These are phyloP conservation scores for Eupristina koningsbergeri DNA, from an alignment of 1,140 invertebrate genomes.

Conservation along the genomic window DNA sequence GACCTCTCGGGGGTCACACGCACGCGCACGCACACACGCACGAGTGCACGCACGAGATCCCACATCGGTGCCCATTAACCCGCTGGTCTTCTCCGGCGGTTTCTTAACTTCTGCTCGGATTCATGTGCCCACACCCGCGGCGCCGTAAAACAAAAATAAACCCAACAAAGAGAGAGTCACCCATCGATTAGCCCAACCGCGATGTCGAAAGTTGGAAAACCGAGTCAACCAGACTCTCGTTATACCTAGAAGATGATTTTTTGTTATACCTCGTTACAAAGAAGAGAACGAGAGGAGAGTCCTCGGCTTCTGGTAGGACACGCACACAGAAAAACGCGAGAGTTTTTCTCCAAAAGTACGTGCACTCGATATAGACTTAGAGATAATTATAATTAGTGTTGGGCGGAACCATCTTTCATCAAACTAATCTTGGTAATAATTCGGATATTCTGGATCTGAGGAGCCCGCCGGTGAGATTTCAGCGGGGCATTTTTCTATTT, in stretches of 20 bases:
- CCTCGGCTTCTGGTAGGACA: not conserved
- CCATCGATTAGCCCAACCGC: conserved; percentile 24
- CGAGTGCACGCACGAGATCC: not conserved
- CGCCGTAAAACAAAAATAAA: not conserved
- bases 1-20: not conserved
- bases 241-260: not conserved
- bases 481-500: not conserved
- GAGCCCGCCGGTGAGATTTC: not conserved
- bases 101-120: conserved; percentile 1
- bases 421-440: conserved; percentile 14
- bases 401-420: not conserved
- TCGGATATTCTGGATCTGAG: not conserved
- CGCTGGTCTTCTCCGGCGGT: not conserved
- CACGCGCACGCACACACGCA: not conserved
- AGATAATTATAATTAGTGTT: conserved; percentile 31
- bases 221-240: not conserved
- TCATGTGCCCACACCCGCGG: not conserved
- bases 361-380: not conserved
- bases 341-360: not conserved
- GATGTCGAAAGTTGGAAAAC: not conserved
- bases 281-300: not conserved
- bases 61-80: not conserved
- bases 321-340: not conserved
- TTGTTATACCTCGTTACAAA: not conserved
- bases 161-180: not conserved